phyloP scores from a whole-genome alignment of 2,888 invertebrate species.

The Eilema depressum region DNA sequence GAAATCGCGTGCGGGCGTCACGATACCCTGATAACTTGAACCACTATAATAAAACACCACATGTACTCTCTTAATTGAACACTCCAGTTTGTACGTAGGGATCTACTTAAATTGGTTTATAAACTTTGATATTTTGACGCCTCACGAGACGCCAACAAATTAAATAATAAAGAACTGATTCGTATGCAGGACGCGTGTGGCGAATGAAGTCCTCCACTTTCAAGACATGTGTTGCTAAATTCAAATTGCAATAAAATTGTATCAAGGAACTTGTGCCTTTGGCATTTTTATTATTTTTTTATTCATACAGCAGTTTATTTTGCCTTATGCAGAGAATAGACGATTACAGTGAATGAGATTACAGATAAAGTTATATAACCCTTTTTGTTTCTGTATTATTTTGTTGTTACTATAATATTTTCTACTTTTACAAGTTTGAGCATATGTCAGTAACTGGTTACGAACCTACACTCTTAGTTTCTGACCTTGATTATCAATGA shows the following conservation, averaged over 20 bases:
- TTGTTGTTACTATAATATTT: neutral
- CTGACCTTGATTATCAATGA: neutral
- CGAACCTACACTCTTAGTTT: neutral
- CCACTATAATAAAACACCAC: constrained; percentile 38
- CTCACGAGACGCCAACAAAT: constrained; percentile 76
- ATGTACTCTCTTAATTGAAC: constrained; percentile 19
- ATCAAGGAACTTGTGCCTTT: constrained; percentile 35
- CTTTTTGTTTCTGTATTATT: neutral
- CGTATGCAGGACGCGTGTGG: constrained; percentile 70
- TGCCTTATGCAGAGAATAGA: constrained; percentile 17
- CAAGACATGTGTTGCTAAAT: constrained; percentile 56
- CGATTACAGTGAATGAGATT: constrained; percentile 20
- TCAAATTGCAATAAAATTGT: constrained; percentile 53
- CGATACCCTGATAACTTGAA: constrained; percentile 68
- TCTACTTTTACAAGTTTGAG: neutral
- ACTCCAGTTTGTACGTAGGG: constrained; percentile 31
- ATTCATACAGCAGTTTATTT: constrained; percentile 24
- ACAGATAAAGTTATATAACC: constrained; percentile 4
- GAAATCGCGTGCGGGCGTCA: constrained; percentile 77
- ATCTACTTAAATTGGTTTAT: constrained; percentile 53
- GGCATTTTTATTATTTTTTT: constrained; percentile 20
- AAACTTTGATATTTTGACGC: constrained; percentile 76
- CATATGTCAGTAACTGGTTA: neutral
- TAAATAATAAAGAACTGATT: constrained; percentile 76
- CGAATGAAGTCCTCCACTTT: constrained; percentile 63